Conservation (phyloP, 1,140 invertebrate genomes). For the Musca vetustissima region DNA sequence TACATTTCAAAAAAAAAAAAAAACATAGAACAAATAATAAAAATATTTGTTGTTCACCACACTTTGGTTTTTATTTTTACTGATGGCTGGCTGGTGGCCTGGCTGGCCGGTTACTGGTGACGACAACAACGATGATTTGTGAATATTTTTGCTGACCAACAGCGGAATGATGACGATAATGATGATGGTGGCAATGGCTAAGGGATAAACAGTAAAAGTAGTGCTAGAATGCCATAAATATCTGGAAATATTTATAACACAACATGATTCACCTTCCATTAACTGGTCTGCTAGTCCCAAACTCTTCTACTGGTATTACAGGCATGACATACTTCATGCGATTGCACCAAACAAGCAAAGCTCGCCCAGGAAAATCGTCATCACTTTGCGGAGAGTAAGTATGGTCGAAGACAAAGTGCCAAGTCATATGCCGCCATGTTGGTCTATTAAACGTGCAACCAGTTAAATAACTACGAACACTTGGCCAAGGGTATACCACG, state of each 20-base stretch:
- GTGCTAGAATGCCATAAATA: too few species aligned
- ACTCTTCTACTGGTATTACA: not conserved
- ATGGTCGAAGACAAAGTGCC: too few species aligned
- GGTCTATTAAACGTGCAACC: too few species aligned
- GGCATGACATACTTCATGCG: not conserved
- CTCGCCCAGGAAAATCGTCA: too few species aligned
- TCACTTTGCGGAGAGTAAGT: too few species aligned
- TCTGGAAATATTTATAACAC: not conserved
- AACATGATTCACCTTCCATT: not conserved
- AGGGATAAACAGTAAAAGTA: not conserved
- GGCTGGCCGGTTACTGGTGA: not conserved
- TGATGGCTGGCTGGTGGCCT: not conserved
- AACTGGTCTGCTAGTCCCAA: not conserved
- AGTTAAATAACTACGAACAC: too few species aligned
- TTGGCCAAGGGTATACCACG: too few species aligned
- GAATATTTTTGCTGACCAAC: constrained; percentile 13
- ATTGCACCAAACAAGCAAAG: not conserved
- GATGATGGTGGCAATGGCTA: not conserved
- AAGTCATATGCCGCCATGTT: too few species aligned
- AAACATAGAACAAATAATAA: too few species aligned
- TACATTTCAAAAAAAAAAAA: too few species aligned
- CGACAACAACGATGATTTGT: constrained; percentile 13
- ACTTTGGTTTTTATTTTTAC: not conserved
- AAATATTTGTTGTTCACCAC: too few species aligned
- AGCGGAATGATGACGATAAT: not conserved